Percentiles rank a stretch among this genome's conserved stretches.
Conservation (phyloP, 2,113 vertebrate species). For the Amblyornis subalaris region DNA sequence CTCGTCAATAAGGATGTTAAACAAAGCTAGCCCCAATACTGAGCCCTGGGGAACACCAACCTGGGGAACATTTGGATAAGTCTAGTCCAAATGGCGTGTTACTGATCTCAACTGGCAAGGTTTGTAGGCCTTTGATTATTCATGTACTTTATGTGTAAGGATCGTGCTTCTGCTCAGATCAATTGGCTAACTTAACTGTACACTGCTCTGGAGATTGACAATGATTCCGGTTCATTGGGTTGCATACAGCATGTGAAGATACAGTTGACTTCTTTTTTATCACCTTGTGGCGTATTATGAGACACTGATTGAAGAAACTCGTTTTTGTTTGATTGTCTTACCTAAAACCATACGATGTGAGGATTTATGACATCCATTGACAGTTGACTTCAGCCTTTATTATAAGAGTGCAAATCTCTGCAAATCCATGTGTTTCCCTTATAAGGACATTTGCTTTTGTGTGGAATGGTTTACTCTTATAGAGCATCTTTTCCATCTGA, state of each 20-base stretch:
- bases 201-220: not conserved
- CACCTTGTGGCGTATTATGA: not conserved
- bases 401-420: not conserved
- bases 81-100: not conserved
- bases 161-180: not conserved
- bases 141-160: not conserved
- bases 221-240: not conserved
- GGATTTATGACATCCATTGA: not conserved
- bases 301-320: not conserved
- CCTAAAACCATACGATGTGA: not conserved
- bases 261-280: not conserved
- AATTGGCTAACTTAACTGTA: not conserved
- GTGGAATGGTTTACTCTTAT: not conserved
- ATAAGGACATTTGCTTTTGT: not conserved
- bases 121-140: not conserved
- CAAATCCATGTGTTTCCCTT: not conserved
- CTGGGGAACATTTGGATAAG: not conserved
- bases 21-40: accelerated
- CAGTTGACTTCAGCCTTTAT: not conserved
- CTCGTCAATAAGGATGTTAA: not conserved
- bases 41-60: not conserved
- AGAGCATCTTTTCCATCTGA: not conserved
- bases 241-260: not conserved
- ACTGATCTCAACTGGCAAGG: not conserved
- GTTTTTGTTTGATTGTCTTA: not conserved